phyloP scores from a whole-genome alignment of 2,888 invertebrate genomes.

The Lysandra coridon region DNA sequence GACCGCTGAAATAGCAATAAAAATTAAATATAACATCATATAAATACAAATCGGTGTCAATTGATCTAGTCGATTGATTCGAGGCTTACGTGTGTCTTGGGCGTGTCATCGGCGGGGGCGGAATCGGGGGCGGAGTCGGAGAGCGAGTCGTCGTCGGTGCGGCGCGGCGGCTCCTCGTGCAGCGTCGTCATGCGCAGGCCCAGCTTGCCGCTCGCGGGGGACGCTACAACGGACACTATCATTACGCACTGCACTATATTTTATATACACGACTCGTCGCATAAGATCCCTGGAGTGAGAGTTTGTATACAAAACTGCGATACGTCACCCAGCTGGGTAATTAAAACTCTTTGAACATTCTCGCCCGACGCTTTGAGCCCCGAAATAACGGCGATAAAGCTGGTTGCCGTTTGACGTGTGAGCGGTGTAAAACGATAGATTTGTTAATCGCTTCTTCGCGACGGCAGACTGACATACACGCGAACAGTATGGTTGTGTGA shows the following conservation, averaged over 20 bases:
- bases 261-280: neutral
- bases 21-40: neutral
- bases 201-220: constrained; percentile 91
- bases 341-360: too few relatives aligned
- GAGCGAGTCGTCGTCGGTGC: constrained; percentile 73
- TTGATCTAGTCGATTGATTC: neutral
- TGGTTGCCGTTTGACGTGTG: too few relatives aligned
- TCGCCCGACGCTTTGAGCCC: too few relatives aligned
- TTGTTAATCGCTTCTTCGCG: too few relatives aligned
- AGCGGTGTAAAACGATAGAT: neutral
- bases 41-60: neutral
- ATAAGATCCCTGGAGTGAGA: neutral
- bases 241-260: neutral
- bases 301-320: neutral
- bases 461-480: too few relatives aligned
- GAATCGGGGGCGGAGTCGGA: constrained; percentile 76
- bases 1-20: constrained; percentile 55
- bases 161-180: constrained; percentile 88
- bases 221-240: constrained; percentile 77
- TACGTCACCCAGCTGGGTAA: neutral
- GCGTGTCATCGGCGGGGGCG: constrained; percentile 66
- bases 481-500: too few relatives aligned
- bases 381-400: too few relatives aligned
- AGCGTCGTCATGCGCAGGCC: constrained; percentile 95
- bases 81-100: constrained; percentile 59